Base-by-base conservation (phyloP, 2,888 invertebrate genomes). In the Nymphalis urticae region DNA sequence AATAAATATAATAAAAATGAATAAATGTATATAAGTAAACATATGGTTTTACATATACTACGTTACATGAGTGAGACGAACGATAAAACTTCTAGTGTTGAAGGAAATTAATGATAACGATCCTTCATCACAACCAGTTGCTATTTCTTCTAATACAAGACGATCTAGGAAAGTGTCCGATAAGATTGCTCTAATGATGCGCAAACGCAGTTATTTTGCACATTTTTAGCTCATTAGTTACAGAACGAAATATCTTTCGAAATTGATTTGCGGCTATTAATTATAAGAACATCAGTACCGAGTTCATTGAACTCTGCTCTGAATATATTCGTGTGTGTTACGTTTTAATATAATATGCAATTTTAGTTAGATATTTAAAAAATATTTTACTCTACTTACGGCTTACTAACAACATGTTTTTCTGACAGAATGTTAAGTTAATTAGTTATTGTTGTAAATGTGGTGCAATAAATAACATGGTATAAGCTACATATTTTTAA, bases 111-210 rank as follows among this genome's bases (percentile, higher is more conserved):
- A 58, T 58, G 58, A 58, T 58, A 58, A 58, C 36, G 36, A 58
- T 58, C 58, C 36, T 36, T 58, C 36, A 42, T 13, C 58, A 42
- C 19, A 36, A 58, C 36, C 42, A 13, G 58, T n/a, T 17, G 56
- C 27, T 9, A 32, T 58, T 58, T 36, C 58, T 58, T 58, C 19
- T 36, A 58, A 58, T 32, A 27, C 50, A 6, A 62, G 42, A 36
- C n/a, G 21, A 50, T 62, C 53, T 42, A 64, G 56, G 64, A 64
- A 64, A 64, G 56, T 48, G 56, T 47, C 54, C 53, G 63, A 47
- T 51, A 63, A 54, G 36, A 63, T 42, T 17, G n/a, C 13, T 53
- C 53, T 63, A 54, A 54, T 54, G 53, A 54, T 53, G 42, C 47
- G 63, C 32, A 48, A 48, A 64, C 58, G 54, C 56, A 53, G 24